phyloP scores from a whole-genome alignment of 1,140 invertebrate species.

The Bemisia tabaci region DNA sequence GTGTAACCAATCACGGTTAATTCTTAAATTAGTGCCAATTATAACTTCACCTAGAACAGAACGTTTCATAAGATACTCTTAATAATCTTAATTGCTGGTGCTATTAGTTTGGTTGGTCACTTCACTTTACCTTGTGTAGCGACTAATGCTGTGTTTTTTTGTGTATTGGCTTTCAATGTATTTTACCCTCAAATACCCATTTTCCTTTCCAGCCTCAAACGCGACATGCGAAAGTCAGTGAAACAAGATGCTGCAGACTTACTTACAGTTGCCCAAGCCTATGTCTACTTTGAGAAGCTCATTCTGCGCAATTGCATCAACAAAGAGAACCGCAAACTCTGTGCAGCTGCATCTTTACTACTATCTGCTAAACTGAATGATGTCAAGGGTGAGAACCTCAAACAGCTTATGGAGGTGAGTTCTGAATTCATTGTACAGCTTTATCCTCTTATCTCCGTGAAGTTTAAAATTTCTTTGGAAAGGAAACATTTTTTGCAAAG shows the following conservation, averaged over 20 bases:
- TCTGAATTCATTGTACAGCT: constrained; percentile 12
- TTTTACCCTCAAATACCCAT: too few species aligned
- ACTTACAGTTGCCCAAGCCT: constrained; percentile 85
- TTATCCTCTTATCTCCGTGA: constrained; percentile 10
- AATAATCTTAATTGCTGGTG: too few species aligned
- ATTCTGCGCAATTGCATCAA: constrained; percentile 85
- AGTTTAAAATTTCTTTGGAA: too few species aligned
- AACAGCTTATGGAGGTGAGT: constrained; percentile 70
- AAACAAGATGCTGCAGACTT: constrained; percentile 77
- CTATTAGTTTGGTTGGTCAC: too few species aligned
- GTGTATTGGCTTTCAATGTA: too few species aligned
- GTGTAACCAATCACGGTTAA: too few species aligned
- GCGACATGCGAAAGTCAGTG: constrained; percentile 88
- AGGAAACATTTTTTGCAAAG: too few species aligned
- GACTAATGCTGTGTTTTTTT: too few species aligned
- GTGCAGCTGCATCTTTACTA: constrained; percentile 85
- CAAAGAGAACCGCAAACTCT: constrained; percentile 88
- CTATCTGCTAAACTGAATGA: constrained; percentile 94
- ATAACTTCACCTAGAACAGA: too few species aligned
- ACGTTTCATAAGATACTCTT: too few species aligned
- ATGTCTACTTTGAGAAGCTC: constrained; percentile 95
- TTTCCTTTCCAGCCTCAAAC: constrained; percentile 78
- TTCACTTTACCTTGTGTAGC: too few species aligned
- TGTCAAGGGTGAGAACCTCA: constrained; percentile 76
- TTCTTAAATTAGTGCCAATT: too few species aligned